These are phyloP conservation scores for Callipepla californica DNA, from an alignment of 2,113 vertebrate genomes.

Conservation along the genomic window DNA sequence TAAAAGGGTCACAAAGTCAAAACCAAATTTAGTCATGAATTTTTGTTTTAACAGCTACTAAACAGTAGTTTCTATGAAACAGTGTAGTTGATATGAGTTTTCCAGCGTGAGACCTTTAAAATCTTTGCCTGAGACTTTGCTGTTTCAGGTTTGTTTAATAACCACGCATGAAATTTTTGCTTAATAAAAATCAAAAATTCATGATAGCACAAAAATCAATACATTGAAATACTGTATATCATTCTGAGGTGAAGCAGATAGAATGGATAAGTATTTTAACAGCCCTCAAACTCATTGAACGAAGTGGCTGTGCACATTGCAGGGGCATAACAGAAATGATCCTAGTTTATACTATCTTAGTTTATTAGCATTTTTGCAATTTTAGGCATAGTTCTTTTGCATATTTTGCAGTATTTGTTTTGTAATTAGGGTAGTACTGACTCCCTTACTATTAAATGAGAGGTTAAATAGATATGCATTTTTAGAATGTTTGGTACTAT, in stretches of 20 bases:
- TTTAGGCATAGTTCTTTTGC: background rate
- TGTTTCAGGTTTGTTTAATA: background rate
- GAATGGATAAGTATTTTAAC: background rate
- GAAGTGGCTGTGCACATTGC: background rate
- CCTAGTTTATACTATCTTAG: background rate
- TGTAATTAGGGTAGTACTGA: background rate
- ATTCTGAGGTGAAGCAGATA: background rate
- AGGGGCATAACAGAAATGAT: background rate
- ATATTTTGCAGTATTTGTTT: background rate
- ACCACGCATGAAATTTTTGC: background rate
- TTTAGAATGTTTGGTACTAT: background rate
- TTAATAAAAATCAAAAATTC: background rate
- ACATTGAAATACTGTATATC: background rate
- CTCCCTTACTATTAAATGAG: background rate
- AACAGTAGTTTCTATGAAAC: background rate
- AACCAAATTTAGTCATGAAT: background rate
- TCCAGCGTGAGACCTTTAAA: background rate
- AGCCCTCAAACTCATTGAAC: background rate
- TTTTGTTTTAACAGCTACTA: background rate
- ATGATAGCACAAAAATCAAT: background rate
- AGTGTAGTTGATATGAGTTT: background rate
- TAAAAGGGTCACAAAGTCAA: background rate
- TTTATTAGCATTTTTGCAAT: background rate
- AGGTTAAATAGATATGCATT: background rate
- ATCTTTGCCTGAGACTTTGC: background rate